Conservation (phyloP, 2,888 invertebrate species). For the Drosophila setosimentum region DNA sequence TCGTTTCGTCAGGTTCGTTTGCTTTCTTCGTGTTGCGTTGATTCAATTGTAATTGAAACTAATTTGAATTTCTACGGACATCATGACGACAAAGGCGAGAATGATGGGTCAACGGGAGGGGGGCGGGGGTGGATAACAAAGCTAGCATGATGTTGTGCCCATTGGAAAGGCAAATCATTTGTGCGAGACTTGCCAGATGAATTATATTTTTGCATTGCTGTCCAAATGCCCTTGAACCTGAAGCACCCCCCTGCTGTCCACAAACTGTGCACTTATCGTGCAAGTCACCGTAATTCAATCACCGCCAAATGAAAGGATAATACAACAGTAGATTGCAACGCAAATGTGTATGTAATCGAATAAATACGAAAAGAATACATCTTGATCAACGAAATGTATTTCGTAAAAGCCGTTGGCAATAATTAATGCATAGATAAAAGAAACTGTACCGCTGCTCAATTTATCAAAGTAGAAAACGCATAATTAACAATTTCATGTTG, state of each 20-base stretch:
- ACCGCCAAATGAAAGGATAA: slow-evolving; percentile 77
- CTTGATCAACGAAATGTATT: neutral
- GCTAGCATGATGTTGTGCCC: slow-evolving; percentile 35
- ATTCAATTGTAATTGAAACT: slow-evolving; percentile 84
- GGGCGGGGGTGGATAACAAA: slow-evolving; percentile 19
- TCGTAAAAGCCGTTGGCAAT: neutral
- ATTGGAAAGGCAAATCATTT: slow-evolving; percentile 33
- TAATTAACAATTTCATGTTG: slow-evolving; percentile 2
- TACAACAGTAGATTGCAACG: slow-evolving; percentile 41
- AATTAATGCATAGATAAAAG: neutral
- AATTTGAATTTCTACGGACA: slow-evolving; percentile 71
- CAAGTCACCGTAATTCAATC: slow-evolving; percentile 53
- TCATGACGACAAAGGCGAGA: slow-evolving; percentile 14
- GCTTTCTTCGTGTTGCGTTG: slow-evolving; percentile 61
- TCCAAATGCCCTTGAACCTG: slow-evolving; percentile 82
- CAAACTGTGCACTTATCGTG: slow-evolving; percentile 16
- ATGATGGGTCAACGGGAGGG: neutral
- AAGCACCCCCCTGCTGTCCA: slow-evolving; percentile 32
- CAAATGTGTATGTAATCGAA: slow-evolving; percentile 13
- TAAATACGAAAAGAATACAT: neutral
- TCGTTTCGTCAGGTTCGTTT: slow-evolving; percentile 39
- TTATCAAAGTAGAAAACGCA: neutral
- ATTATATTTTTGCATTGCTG: slow-evolving; percentile 57
- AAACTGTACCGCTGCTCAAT: neutral
- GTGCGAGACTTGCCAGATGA: slow-evolving; percentile 28